Conservation (phyloP, 2,113 vertebrate species). For the Probosciger aterrimus region DNA sequence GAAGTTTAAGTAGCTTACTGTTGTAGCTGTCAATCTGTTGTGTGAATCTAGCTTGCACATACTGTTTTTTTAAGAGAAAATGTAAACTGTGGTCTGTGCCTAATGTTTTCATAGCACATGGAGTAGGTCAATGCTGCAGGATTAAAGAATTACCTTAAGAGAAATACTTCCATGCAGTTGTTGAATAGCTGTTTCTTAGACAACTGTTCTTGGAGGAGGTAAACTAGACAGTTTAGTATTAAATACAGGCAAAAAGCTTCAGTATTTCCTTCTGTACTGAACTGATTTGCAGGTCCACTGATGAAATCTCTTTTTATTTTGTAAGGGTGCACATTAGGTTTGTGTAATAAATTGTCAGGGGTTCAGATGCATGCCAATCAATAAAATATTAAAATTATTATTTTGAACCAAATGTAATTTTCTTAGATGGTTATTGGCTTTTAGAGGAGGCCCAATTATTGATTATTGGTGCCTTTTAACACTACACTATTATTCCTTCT, state of each 20-base stretch:
- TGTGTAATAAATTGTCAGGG: slow-evolving; percentile 53
- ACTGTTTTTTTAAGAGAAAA: neutral
- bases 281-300: slow-evolving; percentile 52
- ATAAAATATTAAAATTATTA: slow-evolving; percentile 39
- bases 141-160: slow-evolving; percentile 53
- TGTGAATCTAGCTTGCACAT: slow-evolving; percentile 66
- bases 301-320: slow-evolving; percentile 52
- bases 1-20: slow-evolving; percentile 54
- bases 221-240: slow-evolving; percentile 15
- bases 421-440: slow-evolving; percentile 63
- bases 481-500: slow-evolving; percentile 57
- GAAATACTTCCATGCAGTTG: slow-evolving; percentile 57
- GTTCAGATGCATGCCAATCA: slow-evolving; percentile 59
- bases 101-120: slow-evolving; percentile 71
- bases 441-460: slow-evolving; percentile 37
- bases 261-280: slow-evolving; percentile 63
- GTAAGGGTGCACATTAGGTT: slow-evolving; percentile 1
- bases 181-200: slow-evolving; percentile 62
- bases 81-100: slow-evolving; percentile 73
- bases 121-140: slow-evolving; percentile 45
- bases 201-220: slow-evolving; percentile 25
- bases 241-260: slow-evolving; percentile 30
- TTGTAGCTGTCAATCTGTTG: slow-evolving; percentile 55
- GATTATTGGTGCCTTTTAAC: slow-evolving; percentile 66
- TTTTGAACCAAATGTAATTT: slow-evolving; percentile 60